Evolutionary conservation across 2,888 invertebrate genomes (phyloP), one percentile per base, ranked within the genome.

Genomic region (Tetheella fluctuosa): DNA sequence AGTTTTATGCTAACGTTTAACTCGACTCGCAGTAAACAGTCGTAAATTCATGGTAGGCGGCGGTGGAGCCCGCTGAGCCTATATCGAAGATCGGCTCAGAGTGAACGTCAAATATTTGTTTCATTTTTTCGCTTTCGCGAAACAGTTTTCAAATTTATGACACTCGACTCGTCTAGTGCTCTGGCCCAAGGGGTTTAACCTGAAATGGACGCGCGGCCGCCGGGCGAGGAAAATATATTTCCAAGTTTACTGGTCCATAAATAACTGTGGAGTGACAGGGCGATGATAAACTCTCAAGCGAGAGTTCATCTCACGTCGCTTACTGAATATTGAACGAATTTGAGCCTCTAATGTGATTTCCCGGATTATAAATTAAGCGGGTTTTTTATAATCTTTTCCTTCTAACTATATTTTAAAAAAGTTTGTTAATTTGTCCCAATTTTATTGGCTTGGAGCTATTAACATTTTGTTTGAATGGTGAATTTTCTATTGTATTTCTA

Each of bases 231-330:
- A 91, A 90, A 92, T 92, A 91, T 91, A 92, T 93, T 91, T 93
- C 86, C 90, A 90, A 91, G 92, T 92, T 92, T 90, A 92, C 92
- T 91, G 90, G 87, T 83, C 86, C 90, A 92, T 92, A 93, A 93
- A 93, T 93, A 92, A 91, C 89, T 73, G 85, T 82, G 83, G 90
- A 92, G 91, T 93, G 92, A 92, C 92, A 89, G 89, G 78, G 84
- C 86, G 91, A 91, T 92, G 92, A 93, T 92, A 91, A 91, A 91
- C 90, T 89, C 86, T 76, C 80, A 76, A 78, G 81, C 85, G 83
- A 80, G 88, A 89, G 90, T 90, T 89, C 89, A 89, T 90, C 89
- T 86, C 86, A 78, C 83, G 77, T 86, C 87, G 83, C 83, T 88
- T 86, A 85, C 89, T 90, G 86, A 89, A 89, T 90, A 88, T 89